These are phyloP conservation scores for Sylvia borin DNA, from an alignment of 2,797 vertebrate genomes.

Conservation along the genomic window DNA sequence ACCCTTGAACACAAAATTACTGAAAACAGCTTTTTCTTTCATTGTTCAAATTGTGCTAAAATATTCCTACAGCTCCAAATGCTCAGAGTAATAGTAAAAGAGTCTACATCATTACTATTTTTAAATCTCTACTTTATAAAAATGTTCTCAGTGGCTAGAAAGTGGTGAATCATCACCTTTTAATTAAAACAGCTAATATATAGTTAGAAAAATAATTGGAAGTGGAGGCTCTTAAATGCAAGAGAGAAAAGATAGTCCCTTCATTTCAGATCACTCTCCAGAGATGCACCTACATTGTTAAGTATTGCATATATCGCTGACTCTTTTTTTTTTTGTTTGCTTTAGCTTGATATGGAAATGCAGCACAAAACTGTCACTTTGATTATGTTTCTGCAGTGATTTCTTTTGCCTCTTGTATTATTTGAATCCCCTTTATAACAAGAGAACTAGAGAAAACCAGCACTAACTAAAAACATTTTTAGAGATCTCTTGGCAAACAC, in stretches of 20 bases:
- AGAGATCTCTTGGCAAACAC: conserved; percentile 5
- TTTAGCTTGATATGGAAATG: conserved; percentile 60
- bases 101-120: conserved; percentile 9
- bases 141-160: conserved; percentile 43
- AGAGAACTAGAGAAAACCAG: not conserved
- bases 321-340: conserved; percentile 33
- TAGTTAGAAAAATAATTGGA: conserved; percentile 56
- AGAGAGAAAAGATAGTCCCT: conserved; percentile 22
- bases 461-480: not conserved
- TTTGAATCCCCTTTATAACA: not conserved
- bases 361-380: conserved; percentile 38
- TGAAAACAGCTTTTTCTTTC: conserved; percentile 45
- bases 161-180: conserved; percentile 60
- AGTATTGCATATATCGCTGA: not conserved
- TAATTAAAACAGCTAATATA: conserved; percentile 69
- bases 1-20: conserved; percentile 70
- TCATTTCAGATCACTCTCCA: conserved; percentile 31
- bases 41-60: conserved; percentile 57
- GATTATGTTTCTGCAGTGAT: conserved; percentile 17
- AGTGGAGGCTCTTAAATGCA: not conserved
- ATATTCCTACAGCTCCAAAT: conserved; percentile 42
- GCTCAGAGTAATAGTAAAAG: conserved; percentile 7
- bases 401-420: conserved; percentile 25
- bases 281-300: conserved; percentile 13
- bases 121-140: conserved; percentile 41